Evolutionary conservation across 2,797 vertebrate species (phyloP), one percentile per base, ranked within the genome.

Genomic region (Tenualosa thibaudeaui): DNA sequence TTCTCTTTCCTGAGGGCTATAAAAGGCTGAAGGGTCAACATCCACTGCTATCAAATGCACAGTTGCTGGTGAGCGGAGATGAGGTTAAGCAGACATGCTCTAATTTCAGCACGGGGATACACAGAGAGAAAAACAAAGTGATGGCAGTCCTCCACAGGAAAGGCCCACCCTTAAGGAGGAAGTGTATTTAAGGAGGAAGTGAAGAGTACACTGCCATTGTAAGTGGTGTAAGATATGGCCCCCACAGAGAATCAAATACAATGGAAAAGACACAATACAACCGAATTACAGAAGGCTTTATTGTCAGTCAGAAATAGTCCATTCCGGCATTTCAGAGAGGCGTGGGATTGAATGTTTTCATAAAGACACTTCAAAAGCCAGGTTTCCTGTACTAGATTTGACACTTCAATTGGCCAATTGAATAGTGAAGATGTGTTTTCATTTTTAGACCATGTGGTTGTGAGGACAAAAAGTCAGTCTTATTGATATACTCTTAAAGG

Each of bases 71-170:
- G 50, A 43, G 40, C 1, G 17, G 71, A 78, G 40, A 40, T 19
- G 26, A 22, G 19, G 71, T 9, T 78, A 71, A 15, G 7, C 71
- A 43, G 71, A 43, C 58, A 9, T 24, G 8, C 22, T 62, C 58
- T 62, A 62, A 62, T 19, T 78, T 46, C 68, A 75, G 31, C 71
- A 81, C 81, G 62, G 87, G 86, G 88, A 86, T 46, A 81, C 19
- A 68, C 68, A 84, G 1, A n/a, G 19, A 50, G 26, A 58, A 43
- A 83, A 75, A 83, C 60, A 86, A 85, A 86, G 65, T 50, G 78
- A 65, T 86, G 87, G 85, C 90, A 89, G 84, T 84, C 9, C 31
- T 58, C 43, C 49, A 22, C 86, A 93, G 93, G 93, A 94, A 94
- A 91, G 51, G 89, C 86, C 87, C 89, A 89, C 90, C 86, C 40